Evolutionary conservation across 2,797 vertebrate genomes (phyloP).

Genomic region (Gymnoscopelus braueri): DNA sequence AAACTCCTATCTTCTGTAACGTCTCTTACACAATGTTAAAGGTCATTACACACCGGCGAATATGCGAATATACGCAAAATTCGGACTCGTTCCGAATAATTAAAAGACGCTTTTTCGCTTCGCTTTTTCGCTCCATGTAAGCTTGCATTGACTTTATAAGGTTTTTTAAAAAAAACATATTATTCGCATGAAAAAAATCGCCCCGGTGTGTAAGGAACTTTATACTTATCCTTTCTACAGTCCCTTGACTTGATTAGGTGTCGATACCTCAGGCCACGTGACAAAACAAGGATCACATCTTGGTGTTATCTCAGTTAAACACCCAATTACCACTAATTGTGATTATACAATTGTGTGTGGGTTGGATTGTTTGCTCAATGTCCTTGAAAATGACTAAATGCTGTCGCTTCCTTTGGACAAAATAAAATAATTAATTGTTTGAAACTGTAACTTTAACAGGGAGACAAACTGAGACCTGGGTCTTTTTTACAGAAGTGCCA

Average conservation of each 20-base stretch:
- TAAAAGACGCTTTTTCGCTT: no score
- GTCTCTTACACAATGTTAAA: background rate
- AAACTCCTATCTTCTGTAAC: background rate
- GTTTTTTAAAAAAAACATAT: no score
- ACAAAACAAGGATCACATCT: conserved; percentile 52
- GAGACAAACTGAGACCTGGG: no score
- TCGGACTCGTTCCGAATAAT: no score
- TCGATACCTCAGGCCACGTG: conserved; percentile 13
- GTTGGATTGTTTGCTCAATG: conserved; percentile 39
- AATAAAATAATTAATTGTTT: conserved; percentile 20
- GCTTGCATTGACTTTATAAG: no score
- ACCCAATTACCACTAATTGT: conserved; percentile 55
- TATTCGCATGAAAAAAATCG: no score
- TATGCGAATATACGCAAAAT: no score
- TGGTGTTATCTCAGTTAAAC: conserved; percentile 56
- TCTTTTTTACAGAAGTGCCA: no score
- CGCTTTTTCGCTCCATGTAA: no score
- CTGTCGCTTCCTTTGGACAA: conserved; percentile 18
- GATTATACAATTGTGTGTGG: conserved; percentile 25
- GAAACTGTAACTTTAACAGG: no score
- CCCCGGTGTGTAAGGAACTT: no score
- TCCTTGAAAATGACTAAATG: conserved; percentile 45
- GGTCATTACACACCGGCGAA: no score
- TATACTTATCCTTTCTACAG: background rate
- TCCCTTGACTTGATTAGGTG: background rate